phyloP scores from a whole-genome alignment of 2,888 invertebrate species.

The Caenorhabditis doughertyi region DNA sequence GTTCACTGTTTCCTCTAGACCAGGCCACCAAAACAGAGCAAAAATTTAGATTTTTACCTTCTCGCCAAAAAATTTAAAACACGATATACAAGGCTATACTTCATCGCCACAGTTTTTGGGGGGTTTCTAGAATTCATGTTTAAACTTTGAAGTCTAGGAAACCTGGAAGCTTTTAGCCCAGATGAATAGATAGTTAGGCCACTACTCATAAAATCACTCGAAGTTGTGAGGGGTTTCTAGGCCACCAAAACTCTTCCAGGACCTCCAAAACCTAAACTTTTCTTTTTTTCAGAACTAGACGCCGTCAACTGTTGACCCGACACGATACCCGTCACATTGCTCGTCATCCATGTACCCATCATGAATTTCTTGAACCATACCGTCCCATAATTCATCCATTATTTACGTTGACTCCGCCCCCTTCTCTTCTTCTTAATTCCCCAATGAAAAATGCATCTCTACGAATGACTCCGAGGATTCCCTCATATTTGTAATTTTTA shows the following conservation, averaged over 20 bases:
- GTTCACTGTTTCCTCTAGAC: not conserved
- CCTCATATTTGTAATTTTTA: not conserved
- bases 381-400: slow-evolving; percentile 14
- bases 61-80: too few species aligned
- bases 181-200: too few species aligned
- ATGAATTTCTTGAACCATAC: slow-evolving; percentile 34
- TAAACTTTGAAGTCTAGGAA: too few species aligned
- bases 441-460: not conserved
- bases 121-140: too few species aligned
- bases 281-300: slow-evolving; percentile 47
- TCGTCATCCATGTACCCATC: slow-evolving; percentile 38
- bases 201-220: too few species aligned
- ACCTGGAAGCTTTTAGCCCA: too few species aligned
- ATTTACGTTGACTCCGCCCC: slow-evolving; percentile 11
- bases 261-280: not conserved
- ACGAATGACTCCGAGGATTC: too few species aligned
- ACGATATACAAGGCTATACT: too few species aligned
- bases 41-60: too few species aligned
- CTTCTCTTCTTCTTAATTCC: not conserved
- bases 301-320: slow-evolving; percentile 24
- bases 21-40: too few species aligned
- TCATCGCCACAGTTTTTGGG: too few species aligned
- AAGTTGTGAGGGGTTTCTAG: too few species aligned
- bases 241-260: not conserved
- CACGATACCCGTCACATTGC: slow-evolving; percentile 16